These are phyloP conservation scores for Platygyra sinensis DNA, from an alignment of 64 coral and sea anemone genomes.

Conservation along the genomic window DNA sequence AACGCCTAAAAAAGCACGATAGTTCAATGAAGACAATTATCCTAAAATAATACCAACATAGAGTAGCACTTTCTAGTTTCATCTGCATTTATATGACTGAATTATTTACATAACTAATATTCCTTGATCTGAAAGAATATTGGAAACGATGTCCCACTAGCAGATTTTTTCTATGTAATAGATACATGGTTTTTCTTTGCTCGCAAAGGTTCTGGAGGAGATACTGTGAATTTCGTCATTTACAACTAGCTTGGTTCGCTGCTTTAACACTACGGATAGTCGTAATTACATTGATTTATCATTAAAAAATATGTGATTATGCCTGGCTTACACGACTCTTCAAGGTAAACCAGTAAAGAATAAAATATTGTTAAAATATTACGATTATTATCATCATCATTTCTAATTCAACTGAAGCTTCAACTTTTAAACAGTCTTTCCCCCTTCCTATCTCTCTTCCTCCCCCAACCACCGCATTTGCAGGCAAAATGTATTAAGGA, in stretches of 20 bases:
- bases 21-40: not conserved
- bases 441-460: not conserved
- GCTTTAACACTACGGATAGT: not conserved
- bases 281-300: not conserved
- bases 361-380: conserved; percentile 17
- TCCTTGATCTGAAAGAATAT: not conserved
- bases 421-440: not conserved
- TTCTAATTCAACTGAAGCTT: not conserved
- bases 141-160: not conserved
- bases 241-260: not conserved
- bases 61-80: not conserved
- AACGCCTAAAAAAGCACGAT: not conserved
- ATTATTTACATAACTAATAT: not conserved
- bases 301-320: conserved; percentile 1
- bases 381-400: not conserved
- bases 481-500: not conserved
- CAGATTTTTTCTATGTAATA: not conserved
- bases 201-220: not conserved
- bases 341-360: not conserved
- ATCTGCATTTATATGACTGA: not conserved
- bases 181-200: not conserved
- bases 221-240: not conserved
- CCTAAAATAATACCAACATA: not conserved
- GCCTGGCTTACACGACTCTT: not conserved
- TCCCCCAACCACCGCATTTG: not conserved